Base-by-base conservation (phyloP, 1,140 invertebrate species). In the Magallana ariakensis region DNA sequence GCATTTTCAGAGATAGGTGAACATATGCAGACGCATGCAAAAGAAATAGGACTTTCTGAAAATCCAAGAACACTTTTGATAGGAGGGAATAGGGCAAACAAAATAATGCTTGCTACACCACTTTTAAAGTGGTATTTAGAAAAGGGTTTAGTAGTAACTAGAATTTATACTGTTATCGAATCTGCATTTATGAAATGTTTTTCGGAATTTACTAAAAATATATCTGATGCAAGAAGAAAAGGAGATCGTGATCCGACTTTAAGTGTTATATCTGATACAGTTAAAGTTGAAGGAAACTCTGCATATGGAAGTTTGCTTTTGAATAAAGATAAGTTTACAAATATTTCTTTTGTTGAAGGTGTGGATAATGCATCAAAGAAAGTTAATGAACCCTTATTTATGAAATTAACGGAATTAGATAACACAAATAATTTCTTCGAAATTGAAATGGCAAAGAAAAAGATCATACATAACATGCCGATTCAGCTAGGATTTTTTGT, bases 161-260 rank as follows among this genome's bases (percentile, higher is more conserved):
- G 86, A 60, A 87, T 91, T 11, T 86, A 91, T 16, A 87, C 90
- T 85, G 85, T 90, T 5, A 75, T 91, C 16, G 88, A 91, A 85
- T 90, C 85, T 85, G 10, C 4, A 88, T 85, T 62, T 91, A 90
- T 85, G 58, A 46, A 46, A 46, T 46, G 33, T 46, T 46, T 46
- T 46, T 46, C 84, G 13, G 8, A 62, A 2, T 90, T 91, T 88
- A 86, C 57, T 1, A 13, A 89, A 7, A 85, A 87, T 22, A 89
- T 90, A 6, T 87, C 86, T 60, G 13, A 89, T 13, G 89, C 70
- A 11, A 19, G 70, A 75, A 75, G 70, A 19, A 33, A 11, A 22
- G 70, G 70, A 33, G 70, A 75, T 75, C 19, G 10, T 19, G 19
- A 33, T 11, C 70, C 70, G 19, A 11, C n/a, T 22, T 22, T 75